These are phyloP conservation scores for Luidia sarsii DNA, from an alignment of 53 echinoderm and acorn worm species.

Conservation along the genomic window DNA sequence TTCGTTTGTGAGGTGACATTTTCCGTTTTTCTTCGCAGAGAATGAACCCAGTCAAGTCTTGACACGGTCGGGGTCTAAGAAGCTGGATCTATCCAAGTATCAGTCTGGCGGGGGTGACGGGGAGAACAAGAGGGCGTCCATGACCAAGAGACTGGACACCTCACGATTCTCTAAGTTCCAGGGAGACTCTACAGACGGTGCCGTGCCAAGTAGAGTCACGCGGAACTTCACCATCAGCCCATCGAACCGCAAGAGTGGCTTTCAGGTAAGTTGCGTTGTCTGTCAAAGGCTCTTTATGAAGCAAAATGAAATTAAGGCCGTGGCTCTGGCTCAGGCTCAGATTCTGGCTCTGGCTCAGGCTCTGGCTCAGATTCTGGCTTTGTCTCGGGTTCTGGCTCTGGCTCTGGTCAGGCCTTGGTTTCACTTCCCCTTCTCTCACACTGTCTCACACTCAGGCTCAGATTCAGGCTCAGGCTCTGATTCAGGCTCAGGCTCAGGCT, in stretches of 20 bases:
- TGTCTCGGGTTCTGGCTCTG: neutral
- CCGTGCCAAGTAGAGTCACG: slow-evolving; percentile 35
- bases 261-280: no score
- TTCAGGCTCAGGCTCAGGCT: no score
- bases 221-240: slow-evolving; percentile 72
- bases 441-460: no score
- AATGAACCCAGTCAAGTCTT: slow-evolving; percentile 4
- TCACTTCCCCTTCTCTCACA: no score
- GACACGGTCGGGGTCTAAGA: slow-evolving; percentile 3
- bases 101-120: slow-evolving; percentile 11
- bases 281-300: no score
- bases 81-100: slow-evolving; percentile 29
- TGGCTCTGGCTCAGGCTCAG: no score
- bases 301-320: slow-evolving; percentile 15
- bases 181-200: slow-evolving; percentile 54
- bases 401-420: no score
- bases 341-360: no score
- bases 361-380: no score
- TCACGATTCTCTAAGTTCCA: slow-evolving; percentile 84
- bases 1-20: no score
- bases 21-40: slow-evolving; percentile 14
- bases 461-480: no score
- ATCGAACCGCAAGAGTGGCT: neutral
- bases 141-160: slow-evolving; percentile 74
- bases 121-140: slow-evolving; percentile 17